These are phyloP conservation scores for Acleris cristana DNA, from an alignment of 2,888 invertebrate species.

Conservation along the genomic window DNA sequence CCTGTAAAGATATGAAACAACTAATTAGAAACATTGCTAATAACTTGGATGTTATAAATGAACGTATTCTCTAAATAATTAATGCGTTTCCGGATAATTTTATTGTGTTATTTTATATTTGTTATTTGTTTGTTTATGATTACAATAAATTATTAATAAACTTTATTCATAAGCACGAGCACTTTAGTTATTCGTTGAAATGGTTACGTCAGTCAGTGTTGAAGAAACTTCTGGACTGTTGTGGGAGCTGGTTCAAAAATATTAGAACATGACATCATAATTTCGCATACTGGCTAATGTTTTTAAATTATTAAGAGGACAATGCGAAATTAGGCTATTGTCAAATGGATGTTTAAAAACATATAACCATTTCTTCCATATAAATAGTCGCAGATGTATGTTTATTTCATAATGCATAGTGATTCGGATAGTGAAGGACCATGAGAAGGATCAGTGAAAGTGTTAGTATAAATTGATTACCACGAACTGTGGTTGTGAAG, in stretches of 20 bases:
- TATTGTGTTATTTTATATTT: too few species aligned
- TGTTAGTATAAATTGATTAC: background rate
- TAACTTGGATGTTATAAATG: too few species aligned
- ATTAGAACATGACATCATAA: background rate
- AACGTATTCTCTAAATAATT: too few species aligned
- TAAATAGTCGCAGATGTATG: background rate
- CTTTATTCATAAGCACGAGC: too few species aligned
- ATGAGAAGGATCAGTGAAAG: background rate
- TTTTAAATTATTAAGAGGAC: constrained; percentile 5
- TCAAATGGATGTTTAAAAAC: constrained; percentile 15
- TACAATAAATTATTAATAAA: too few species aligned
- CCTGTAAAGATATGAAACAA: constrained; percentile 16
- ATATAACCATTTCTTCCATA: background rate
- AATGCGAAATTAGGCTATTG: constrained; percentile 4
- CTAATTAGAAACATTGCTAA: background rate
- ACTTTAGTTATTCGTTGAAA: too few species aligned
- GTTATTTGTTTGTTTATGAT: too few species aligned
- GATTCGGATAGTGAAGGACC: background rate
- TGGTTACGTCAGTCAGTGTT: too few species aligned
- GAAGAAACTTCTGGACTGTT: too few species aligned
- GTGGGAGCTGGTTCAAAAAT: background rate
- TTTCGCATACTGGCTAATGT: background rate
- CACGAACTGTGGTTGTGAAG: too few species aligned
- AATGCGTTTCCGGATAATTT: too few species aligned
- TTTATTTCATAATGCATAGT: background rate